Base-by-base conservation (phyloP, 2,113 vertebrate genomes). In the Pachypanchax playfairii region DNA sequence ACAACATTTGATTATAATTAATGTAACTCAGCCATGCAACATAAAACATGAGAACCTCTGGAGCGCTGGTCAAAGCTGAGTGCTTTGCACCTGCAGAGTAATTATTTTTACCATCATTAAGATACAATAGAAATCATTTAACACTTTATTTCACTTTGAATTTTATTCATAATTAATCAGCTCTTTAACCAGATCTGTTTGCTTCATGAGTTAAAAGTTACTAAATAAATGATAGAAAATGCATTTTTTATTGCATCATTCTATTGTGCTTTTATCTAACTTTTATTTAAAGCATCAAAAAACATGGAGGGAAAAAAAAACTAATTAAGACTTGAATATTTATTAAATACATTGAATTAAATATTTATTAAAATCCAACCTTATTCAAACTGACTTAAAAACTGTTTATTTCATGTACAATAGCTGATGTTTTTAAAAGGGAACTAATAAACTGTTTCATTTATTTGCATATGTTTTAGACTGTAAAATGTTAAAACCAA, bases 101-200 rank as follows among this genome's bases (percentile, higher is more conserved):
- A 63, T 1, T 0, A 15, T 22, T 24, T 4, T n/a, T 3, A 21
- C 9, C 22, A 13, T 20, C 41, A 12, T 46, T 33, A 26, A 47
- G 46, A 58, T 29, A 35, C 21, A 20, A 0, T 41, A n/a, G 5
- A 62, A 50, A 39, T 41, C 28, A 18, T 53, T 59, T 10, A 58
- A 58, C 59, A 57, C 14, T 47, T 46, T 36, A 44, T 65, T 75
- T 64, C 47, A 46, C 46, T 67, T 54, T 43, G 14, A 65, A 39
- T 15, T n/a, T 13, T 31, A 63, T 60, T 31, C 39, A 42, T 69
- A 17, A 56, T 43, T 46, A 65, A 77, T 42, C 31, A 47, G 44
- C 21, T 24, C n/a, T 24, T 15, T 7, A 6, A 12, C n/a, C 4
- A n/a, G 53, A 29, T 39, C 49, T 25, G 35, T 46, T 52, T 25